Evolutionary conservation across 2,888 invertebrate genomes (phyloP), one percentile per base, ranked within the genome.

Genomic region (Chrysodeixis includens): DNA sequence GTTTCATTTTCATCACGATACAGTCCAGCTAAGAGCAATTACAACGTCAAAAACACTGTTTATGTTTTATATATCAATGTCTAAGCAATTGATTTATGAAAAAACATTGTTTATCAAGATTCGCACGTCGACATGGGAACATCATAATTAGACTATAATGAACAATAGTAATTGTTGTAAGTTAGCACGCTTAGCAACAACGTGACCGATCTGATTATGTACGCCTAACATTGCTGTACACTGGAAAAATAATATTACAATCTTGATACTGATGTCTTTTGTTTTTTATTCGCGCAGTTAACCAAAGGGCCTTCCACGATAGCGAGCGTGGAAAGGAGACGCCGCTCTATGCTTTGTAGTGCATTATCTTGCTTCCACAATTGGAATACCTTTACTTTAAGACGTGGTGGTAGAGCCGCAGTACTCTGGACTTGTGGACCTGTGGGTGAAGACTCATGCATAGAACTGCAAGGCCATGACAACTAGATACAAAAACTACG

Each of bases 111-210:
- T 52, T 22, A 26, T 52, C 22, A 12, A 52, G 14, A 22, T 22
- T 52, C 35, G 10, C 54, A 9, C 53, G 57, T 18, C 16, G 59
- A 51, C 62, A 57, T 62, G 51, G 56, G 56, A 72, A 56, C 46
- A 62, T 74, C 22, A 53, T 56, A 67, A 71, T 56, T 55, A 57
- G 8, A 30, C 32, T 62, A 74, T 74, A 57, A 49, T 30, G 26
- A 74, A 72, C 72, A 72, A 72, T 72, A 49, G 72, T 52, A 40
- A 69, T 69, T 69, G 57, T 64, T 55, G 40, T 40, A 52, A 58
- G 20, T 14, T 22, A 14, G n/a, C 40, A 62, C 44, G 58, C 57
- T 55, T 74, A 46, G 57, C 10, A 64, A 69, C 55, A 40, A 61
- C 40, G 70, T 74, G 64, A 56, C 64, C 40, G 30, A 14, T 26